Base-by-base conservation (phyloP, 2,888 invertebrate genomes). In the Phalera bucephala region DNA sequence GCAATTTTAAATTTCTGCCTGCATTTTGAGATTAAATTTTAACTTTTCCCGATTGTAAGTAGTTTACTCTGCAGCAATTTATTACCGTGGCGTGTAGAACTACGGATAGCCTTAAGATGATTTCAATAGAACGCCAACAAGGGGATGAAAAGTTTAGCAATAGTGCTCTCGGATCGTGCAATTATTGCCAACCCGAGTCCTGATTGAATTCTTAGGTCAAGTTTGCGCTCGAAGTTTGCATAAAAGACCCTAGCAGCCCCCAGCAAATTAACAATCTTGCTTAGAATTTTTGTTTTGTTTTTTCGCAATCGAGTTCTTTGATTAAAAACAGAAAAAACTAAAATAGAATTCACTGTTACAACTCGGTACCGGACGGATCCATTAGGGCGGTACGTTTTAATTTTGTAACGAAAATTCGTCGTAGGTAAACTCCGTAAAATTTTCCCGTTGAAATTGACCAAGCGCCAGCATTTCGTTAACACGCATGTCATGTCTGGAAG, bases 131-230 rank as follows among this genome's bases (percentile, higher is more conserved):
- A 80, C 69, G 74, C 78, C 69, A 76, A 83, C 78, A 81, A 80
- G 72, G 72, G 70, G 36, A 45, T 80, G 78, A 74, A 80, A 84
- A 86, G 81, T 86, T 86, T 77, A 61, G 72, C 77, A 75, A 78
- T 80, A 80, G 78, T 79, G 72, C 72, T 80, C 72, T 68, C 65
- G 71, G 72, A 73, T 76, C 72, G 72, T 61, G 77, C 80, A 85
- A 84, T 86, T 82, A 87, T 86, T 80, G 74, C 79, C 73, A 72
- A 78, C 78, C 73, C 36, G 63, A 82, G 69, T 79, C 73, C 72
- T 84, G 84, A 84, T 86, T 84, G 83, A 86, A 85, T 84, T 83
- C 83, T 82, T 80, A 77, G 80, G 78, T 82, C 72, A 82, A 82
- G 77, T 85, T 84, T 80, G 74, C 72, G 56, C 59, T 68, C 51